These are phyloP conservation scores for Eulacestoma nigropectus DNA, from an alignment of 2,113 vertebrate genomes.

Conservation along the genomic window DNA sequence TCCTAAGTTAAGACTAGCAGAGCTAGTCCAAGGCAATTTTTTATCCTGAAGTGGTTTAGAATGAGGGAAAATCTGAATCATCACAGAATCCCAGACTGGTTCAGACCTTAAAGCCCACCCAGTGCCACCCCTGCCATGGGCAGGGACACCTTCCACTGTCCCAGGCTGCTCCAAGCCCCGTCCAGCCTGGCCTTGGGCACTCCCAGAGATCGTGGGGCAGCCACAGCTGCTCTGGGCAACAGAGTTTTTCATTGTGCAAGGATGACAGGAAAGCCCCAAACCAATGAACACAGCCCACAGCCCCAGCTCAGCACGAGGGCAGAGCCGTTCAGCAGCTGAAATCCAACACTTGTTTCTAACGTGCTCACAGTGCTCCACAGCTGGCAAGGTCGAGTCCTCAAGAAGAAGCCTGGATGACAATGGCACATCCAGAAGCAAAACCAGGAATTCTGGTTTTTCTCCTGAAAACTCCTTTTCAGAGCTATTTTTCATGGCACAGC, in stretches of 20 bases:
- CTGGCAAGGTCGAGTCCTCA: not conserved
- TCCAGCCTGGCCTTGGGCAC: not conserved
- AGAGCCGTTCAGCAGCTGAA: not conserved
- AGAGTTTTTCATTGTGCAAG: rapidly evolving
- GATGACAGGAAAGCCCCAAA: not conserved
- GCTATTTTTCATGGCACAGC: not conserved
- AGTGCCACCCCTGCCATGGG: not conserved
- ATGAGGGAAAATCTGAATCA: not conserved
- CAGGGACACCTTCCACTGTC: not conserved
- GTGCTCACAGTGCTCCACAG: rapidly evolving
- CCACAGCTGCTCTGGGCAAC: not conserved
- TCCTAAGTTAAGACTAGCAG: too few species aligned
- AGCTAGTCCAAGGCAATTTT: not conserved
- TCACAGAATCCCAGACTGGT: not conserved
- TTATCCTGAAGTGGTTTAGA: not conserved
- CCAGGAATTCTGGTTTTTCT: not conserved
- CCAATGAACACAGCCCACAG: not conserved
- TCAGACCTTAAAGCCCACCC: rapidly evolving
- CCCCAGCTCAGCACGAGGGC: not conserved
- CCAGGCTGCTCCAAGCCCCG: not conserved
- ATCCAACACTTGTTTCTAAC: not conserved
- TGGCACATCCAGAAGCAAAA: not conserved
- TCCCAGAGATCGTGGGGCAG: not conserved
- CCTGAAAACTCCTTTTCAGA: not conserved
- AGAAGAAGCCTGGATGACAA: not conserved